Base-by-base conservation (phyloP, 2,113 vertebrate genomes). In the Misgurnus anguillicaudatus region DNA sequence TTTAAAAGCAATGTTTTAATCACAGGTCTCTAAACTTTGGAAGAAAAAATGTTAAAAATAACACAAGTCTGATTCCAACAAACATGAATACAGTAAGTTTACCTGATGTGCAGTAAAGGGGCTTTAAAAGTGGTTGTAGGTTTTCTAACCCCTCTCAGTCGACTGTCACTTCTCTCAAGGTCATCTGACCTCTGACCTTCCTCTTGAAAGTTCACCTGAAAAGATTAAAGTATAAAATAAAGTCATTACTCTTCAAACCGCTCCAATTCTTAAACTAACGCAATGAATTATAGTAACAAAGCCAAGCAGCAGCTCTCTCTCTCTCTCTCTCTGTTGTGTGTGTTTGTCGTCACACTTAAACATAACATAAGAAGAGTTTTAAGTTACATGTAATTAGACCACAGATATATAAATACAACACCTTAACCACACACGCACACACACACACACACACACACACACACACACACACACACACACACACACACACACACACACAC, bases 91-190 rank as follows among this genome's bases (percentile, higher is more conserved):
- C 19, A 55, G 39, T 31, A 57, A 1, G 68, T 84, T 85, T 94
- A 98, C 97, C 97, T 98, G 88, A 99, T 95, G 60, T 98, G 93
- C 65, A 99, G 89, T 85, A 99, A 92, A 72, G 89, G 87, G 79
- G 96, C 98, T 92, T 95, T 98, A 90, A 98, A 98, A 67, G 95
- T 94, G 61, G 94, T 95, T 85, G 92, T 62, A 17, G 95, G 93
- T 89, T 94, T 98, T 90, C 94, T 95, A 86, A 88, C 89, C 85
- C 92, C 92, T 93, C 92, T 96, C 78, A 84, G 89, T 88, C 95
- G 93, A 83, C 86, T 45, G 66, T 98, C 96, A 76, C 79, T 86
- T 90, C 94, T 95, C 58, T 98, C 97, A 62, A 77, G 89, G 83
- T 96, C 96, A 67, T 97, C 97, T 78, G 89, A 57, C 89, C 92